Evolutionary conservation across 2,888 invertebrate species (phyloP).

Genomic region (Melieria picta): DNA sequence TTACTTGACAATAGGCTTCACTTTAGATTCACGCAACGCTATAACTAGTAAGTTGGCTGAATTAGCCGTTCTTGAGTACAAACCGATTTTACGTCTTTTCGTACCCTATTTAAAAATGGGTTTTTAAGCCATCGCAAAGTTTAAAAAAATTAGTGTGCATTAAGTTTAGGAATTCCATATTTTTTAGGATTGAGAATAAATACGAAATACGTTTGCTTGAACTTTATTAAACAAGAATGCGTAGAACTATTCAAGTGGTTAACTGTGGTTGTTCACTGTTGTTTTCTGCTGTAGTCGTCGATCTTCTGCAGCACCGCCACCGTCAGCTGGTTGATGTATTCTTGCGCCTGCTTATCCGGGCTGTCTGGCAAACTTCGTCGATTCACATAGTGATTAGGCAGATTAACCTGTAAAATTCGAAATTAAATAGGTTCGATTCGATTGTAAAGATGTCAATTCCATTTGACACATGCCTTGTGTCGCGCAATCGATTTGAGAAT

Average conservation of each 20-base stretch:
- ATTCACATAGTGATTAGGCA: slow-evolving; percentile 63
- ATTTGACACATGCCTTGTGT: slow-evolving; percentile 69
- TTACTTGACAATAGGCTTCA: too few relatives aligned
- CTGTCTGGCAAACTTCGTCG: slow-evolving; percentile 53
- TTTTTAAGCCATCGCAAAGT: too few relatives aligned
- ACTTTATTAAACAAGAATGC: too few relatives aligned
- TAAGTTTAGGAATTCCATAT: not conserved
- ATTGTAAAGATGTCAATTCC: slow-evolving; percentile 9
- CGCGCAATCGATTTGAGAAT: slow-evolving; percentile 75
- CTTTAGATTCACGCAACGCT: too few relatives aligned
- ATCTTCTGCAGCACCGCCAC: slow-evolving; percentile 61
- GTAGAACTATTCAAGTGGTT: too few relatives aligned
- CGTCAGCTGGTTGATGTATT: slow-evolving; percentile 61
- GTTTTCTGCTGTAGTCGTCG: slow-evolving; percentile 46
- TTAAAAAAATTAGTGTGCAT: not conserved
- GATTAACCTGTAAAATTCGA: slow-evolving; percentile 55
- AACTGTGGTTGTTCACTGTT: too few relatives aligned
- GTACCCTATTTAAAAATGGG: too few relatives aligned
- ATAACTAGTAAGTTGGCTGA: too few relatives aligned
- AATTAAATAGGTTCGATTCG: not conserved
- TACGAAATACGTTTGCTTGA: too few relatives aligned
- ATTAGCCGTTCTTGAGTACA: too few relatives aligned
- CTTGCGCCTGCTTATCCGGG: slow-evolving; percentile 45
- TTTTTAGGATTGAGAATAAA: too few relatives aligned
- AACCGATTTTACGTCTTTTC: too few relatives aligned